Percentiles rank a stretch among this genome's conserved stretches.
Evolutionary conservation across 2,888 invertebrate genomes (phyloP).

Genomic region (Sabellastarte sp.): DNA sequence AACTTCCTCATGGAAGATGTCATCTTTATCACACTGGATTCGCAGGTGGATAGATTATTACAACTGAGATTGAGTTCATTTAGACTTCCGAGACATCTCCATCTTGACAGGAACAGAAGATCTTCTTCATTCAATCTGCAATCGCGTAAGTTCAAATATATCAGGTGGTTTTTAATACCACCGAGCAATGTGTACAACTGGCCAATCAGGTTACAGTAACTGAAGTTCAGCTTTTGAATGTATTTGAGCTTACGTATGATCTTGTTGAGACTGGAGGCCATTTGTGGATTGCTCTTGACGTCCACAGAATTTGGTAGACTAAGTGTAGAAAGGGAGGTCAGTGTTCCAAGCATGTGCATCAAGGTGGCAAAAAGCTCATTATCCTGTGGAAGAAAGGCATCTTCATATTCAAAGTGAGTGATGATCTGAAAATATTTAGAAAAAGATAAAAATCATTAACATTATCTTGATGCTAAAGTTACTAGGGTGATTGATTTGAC

Average conservation of each 20-base stretch:
- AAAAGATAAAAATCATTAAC: no score
- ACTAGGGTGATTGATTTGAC: no score
- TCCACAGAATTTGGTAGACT: slow-evolving; percentile 44
- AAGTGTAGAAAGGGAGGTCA: slow-evolving; percentile 38
- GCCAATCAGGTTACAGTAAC: slow-evolving; percentile 41
- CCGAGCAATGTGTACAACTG: slow-evolving; percentile 30
- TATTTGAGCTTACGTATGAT: slow-evolving; percentile 26
- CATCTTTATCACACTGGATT: slow-evolving; percentile 23
- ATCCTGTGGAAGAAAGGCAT: slow-evolving; percentile 35
- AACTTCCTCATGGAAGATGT: slow-evolving; percentile 30
- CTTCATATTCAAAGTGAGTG: slow-evolving; percentile 44
- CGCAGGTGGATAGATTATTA: slow-evolving; percentile 37
- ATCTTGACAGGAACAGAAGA: slow-evolving; percentile 35
- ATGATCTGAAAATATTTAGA: slow-evolving; percentile 34
- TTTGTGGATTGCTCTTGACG: slow-evolving; percentile 25
- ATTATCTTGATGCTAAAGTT: no score
- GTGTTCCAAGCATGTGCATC: slow-evolving; percentile 32
- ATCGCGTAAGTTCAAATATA: slow-evolving; percentile 43
- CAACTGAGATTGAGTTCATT: slow-evolving; percentile 45
- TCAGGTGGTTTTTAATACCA: slow-evolving; percentile 25
- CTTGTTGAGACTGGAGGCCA: slow-evolving; percentile 29
- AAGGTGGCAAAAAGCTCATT: slow-evolving; percentile 27
- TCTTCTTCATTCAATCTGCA: slow-evolving; percentile 40
- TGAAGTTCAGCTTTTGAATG: slow-evolving; percentile 37
- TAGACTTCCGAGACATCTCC: slow-evolving; percentile 32